Conservation (phyloP, 2,888 invertebrate species). For the Adineta ricciae region DNA sequence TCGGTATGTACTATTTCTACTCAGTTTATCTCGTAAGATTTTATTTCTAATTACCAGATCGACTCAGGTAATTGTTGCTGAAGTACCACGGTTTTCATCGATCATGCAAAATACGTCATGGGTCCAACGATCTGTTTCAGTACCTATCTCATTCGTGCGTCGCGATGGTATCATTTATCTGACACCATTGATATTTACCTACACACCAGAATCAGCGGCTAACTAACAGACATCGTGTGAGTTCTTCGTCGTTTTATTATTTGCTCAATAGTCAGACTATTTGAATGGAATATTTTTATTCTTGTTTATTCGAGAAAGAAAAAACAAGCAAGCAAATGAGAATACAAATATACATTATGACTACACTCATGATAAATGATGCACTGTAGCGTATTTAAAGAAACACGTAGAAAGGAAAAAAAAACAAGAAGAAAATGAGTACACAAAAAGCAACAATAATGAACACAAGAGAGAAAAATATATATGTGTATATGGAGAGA, state of each 20-base stretch:
- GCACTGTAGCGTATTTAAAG: background rate
- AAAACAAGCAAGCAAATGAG: background rate
- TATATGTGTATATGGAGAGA: too few species aligned
- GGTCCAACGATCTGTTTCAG: conserved; percentile 42
- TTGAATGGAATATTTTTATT: background rate
- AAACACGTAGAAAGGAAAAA: background rate
- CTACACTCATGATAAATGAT: background rate
- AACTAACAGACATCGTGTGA: background rate
- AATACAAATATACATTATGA: background rate
- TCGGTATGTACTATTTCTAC: conserved; percentile 49
- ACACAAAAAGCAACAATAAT: background rate
- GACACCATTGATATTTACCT: conserved; percentile 93
- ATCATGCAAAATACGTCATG: background rate
- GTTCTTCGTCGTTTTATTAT: background rate
- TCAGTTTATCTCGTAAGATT: too few species aligned
- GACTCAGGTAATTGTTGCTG: background rate
- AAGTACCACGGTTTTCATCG: background rate
- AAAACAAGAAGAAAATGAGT: background rate
- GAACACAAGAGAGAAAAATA: too few species aligned
- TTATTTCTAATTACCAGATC: background rate
- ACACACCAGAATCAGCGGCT: conserved; percentile 83
- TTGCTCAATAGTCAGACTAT: too few species aligned
- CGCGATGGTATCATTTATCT: conserved; percentile 95
- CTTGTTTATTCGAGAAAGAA: background rate
- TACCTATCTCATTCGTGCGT: conserved; percentile 86